phyloP scores from a whole-genome alignment of 2,113 vertebrate genomes.

The Hystrix cristata region DNA sequence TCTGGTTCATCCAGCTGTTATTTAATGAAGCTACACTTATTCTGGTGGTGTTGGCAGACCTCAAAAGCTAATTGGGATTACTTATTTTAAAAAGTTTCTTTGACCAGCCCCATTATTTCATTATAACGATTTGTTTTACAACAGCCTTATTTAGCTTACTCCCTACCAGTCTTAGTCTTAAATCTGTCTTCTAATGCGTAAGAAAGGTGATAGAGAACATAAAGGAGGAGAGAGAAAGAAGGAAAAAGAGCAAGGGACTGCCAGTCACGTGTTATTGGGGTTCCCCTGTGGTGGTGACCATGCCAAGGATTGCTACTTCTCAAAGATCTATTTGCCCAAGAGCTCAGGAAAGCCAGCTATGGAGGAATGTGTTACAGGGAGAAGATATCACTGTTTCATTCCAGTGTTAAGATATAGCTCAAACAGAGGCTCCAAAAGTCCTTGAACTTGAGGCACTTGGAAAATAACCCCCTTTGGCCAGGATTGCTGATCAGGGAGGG shows the following conservation, averaged over 20 bases:
- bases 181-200: neutral
- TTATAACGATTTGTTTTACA: constrained; percentile 5
- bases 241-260: neutral
- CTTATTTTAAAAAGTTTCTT: constrained; percentile 59
- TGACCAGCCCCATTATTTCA: constrained; percentile 57
- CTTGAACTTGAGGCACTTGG: neutral
- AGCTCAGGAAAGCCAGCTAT: neutral
- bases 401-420: neutral
- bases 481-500: constrained; percentile 5
- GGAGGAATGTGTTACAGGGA: neutral
- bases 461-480: neutral
- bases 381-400: neutral
- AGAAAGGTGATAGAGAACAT: neutral
- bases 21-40: constrained; percentile 4
- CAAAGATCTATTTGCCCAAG: neutral
- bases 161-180: neutral
- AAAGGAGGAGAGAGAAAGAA: neutral
- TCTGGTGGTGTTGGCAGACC: neutral
- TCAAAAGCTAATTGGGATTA: constrained; percentile 40
- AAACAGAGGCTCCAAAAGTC: neutral
- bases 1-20: neutral
- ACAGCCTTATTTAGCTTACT: neutral
- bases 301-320: neutral
- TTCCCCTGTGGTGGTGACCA: neutral
- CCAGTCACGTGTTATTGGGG: neutral